Conservation (phyloP, 2,888 invertebrate species). For the Abrostola tripartita region DNA sequence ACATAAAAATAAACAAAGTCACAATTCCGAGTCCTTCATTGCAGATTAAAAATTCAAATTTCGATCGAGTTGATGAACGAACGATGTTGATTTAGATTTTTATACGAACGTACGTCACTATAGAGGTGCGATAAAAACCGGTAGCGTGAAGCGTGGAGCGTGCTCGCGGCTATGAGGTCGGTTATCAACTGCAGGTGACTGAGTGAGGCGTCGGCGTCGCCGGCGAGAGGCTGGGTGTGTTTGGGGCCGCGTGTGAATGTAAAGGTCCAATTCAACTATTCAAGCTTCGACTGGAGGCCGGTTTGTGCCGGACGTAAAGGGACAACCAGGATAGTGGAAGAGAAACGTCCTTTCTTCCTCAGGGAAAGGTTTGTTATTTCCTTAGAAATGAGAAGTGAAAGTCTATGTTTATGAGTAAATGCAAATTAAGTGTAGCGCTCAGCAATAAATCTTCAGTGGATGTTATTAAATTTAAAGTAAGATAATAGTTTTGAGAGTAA, state of each 20-base stretch:
- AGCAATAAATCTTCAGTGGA: slow-evolving; percentile 27
- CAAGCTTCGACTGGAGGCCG: slow-evolving; percentile 31
- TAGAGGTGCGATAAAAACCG: slow-evolving; percentile 52
- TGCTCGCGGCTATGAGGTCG: slow-evolving; percentile 73
- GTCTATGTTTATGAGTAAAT: slow-evolving; percentile 25
- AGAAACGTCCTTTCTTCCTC: slow-evolving; percentile 61
- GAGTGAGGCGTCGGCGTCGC: slow-evolving; percentile 51
- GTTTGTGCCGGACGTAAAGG: slow-evolving; percentile 54
- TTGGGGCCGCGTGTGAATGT: slow-evolving; percentile 67
- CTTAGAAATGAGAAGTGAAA: slow-evolving; percentile 32
- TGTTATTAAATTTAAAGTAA: slow-evolving; percentile 8
- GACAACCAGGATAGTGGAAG: slow-evolving; percentile 49
- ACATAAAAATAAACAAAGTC: slow-evolving; percentile 47
- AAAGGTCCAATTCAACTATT: slow-evolving; percentile 38
- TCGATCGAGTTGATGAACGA: slow-evolving; percentile 42
- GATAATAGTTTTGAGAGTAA: background rate
- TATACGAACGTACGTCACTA: slow-evolving; percentile 46
- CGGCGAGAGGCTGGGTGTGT: slow-evolving; percentile 74
- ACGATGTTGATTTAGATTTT: slow-evolving; percentile 23
- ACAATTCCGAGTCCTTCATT: slow-evolving; percentile 50
- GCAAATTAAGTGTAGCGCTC: slow-evolving; percentile 15
- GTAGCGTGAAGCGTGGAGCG: slow-evolving; percentile 64
- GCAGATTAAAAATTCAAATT: slow-evolving; percentile 37
- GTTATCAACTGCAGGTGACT: slow-evolving; percentile 77
- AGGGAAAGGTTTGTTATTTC: slow-evolving; percentile 29